A percentile compares a stretch with the other conserved stretches of the same genome.
These are phyloP conservation scores for Piaya cayana DNA, from an alignment of 2,113 vertebrate genomes.

Conservation along the genomic window DNA sequence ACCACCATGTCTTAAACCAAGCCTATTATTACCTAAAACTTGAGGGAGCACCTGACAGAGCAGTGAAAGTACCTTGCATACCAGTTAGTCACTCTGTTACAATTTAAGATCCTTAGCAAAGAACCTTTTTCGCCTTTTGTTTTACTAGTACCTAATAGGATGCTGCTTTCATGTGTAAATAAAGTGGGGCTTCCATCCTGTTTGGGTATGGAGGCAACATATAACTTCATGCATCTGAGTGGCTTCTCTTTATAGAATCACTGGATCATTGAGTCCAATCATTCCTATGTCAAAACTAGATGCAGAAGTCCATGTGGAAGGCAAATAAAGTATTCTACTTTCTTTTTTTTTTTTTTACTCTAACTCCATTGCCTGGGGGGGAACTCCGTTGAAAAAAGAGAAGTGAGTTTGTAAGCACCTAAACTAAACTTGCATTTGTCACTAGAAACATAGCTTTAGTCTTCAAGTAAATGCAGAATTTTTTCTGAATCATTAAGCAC, in stretches of 20 bases:
- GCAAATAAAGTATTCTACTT: neutral
- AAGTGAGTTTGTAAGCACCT: neutral
- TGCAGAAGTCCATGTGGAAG: neutral
- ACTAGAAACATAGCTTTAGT: neutral
- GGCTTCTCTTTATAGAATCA: neutral
- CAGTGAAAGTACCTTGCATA: neutral
- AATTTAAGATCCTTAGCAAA: neutral
- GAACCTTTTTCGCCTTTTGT: neutral
- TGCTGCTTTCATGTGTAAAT: neutral
- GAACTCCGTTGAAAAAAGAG: neutral
- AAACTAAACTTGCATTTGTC: neutral
- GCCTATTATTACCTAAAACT: neutral
- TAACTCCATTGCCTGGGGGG: neutral
- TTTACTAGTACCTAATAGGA: neutral
- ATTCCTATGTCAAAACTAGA: neutral
- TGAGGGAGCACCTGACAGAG: neutral
- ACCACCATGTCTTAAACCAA: neutral
- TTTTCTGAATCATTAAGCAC: neutral
- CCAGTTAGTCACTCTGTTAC: neutral
- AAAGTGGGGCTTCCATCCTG: neutral
- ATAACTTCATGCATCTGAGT: neutral
- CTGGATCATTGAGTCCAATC: no score
- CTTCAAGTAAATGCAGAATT: neutral
- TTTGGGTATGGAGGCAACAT: neutral
- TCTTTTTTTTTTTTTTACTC: neutral